phyloP scores from a whole-genome alignment of 1,140 invertebrate species.

The Neoseiulus cucumeris region DNA sequence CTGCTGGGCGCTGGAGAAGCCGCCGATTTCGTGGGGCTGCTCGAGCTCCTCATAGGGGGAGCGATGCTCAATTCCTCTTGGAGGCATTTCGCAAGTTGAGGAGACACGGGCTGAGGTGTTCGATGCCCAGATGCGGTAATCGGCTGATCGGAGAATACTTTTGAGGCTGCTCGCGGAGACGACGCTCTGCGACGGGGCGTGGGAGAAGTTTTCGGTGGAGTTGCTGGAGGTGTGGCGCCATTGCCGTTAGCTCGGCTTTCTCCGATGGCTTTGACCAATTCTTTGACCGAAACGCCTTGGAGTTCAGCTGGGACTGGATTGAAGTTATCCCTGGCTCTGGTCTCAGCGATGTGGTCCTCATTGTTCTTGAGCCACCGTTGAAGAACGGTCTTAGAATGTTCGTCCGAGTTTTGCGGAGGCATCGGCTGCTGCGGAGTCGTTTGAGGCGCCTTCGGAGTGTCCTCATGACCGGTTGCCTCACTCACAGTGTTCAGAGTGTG shows the following conservation, averaged over 20 bases:
- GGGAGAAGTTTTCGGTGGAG: slow-evolving; percentile 16
- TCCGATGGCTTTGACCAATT: slow-evolving; percentile 53
- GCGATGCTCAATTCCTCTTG: slow-evolving; percentile 11
- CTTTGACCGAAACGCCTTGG: slow-evolving; percentile 52
- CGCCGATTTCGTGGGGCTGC: slow-evolving; percentile 21
- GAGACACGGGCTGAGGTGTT: background rate
- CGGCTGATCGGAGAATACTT: slow-evolving; percentile 3
- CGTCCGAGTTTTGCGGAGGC: slow-evolving; percentile 14
- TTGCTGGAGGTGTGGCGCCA: slow-evolving; percentile 40
- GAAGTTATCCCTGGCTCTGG: slow-evolving; percentile 23
- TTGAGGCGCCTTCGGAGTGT: slow-evolving; percentile 8
- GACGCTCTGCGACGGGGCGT: slow-evolving; percentile 27
- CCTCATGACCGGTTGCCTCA: slow-evolving; percentile 13
- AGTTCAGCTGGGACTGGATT: slow-evolving; percentile 35
- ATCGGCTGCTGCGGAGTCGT: slow-evolving; percentile 6
- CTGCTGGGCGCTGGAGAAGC: slow-evolving; percentile 14
- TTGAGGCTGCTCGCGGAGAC: slow-evolving; percentile 7
- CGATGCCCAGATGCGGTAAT: background rate
- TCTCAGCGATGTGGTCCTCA: slow-evolving; percentile 26
- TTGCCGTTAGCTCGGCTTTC: slow-evolving; percentile 55
- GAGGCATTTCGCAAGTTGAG: background rate
- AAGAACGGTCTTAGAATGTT: slow-evolving; percentile 30
- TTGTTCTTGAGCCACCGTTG: slow-evolving; percentile 47
- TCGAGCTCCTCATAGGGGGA: slow-evolving; percentile 13
- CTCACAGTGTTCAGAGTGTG: slow-evolving; percentile 15